phyloP scores from a whole-genome alignment of 2,888 invertebrate species.

The Drosophila borborema region DNA sequence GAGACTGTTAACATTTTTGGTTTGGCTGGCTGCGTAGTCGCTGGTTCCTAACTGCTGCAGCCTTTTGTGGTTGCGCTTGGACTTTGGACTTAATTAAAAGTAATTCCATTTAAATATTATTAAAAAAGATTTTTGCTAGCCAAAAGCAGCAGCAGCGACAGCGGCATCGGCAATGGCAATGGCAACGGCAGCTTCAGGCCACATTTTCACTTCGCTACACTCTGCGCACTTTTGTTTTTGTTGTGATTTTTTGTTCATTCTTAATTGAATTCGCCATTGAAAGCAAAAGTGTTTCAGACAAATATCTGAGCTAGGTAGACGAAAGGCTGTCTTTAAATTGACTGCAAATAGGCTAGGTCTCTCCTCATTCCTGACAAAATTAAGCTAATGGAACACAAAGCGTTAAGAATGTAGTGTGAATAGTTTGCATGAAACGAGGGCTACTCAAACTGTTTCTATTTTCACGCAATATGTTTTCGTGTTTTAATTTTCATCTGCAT shows the following conservation, averaged over 20 bases:
- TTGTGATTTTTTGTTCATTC: slow-evolving; percentile 19
- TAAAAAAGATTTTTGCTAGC: slow-evolving; percentile 57
- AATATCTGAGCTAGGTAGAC: slow-evolving; percentile 53
- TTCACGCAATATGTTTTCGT: too few relatives aligned
- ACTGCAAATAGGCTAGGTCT: slow-evolving; percentile 44
- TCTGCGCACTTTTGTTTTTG: slow-evolving; percentile 23
- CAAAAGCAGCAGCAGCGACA: slow-evolving; percentile 18
- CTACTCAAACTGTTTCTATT: neutral
- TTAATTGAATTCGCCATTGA: slow-evolving; percentile 56
- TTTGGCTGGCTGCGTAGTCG: slow-evolving; percentile 42
- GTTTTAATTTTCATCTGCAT: neutral
- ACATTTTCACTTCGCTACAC: slow-evolving; percentile 44
- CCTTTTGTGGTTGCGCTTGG: slow-evolving; percentile 64
- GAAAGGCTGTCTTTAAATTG: slow-evolving; percentile 39
- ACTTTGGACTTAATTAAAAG: slow-evolving; percentile 73
- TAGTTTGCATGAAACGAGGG: too few relatives aligned
- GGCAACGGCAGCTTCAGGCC: slow-evolving; percentile 25
- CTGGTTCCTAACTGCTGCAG: slow-evolving; percentile 39
- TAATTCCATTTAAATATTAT: slow-evolving; percentile 75
- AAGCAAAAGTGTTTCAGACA: slow-evolving; percentile 58
- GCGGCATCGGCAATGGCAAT: neutral
- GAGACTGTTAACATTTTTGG: slow-evolving; percentile 72
- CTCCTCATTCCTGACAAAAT: neutral
- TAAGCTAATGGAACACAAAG: neutral
- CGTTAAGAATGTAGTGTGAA: neutral